Conservation (phyloP, 2,888 invertebrate species). For the Trimorus sp. region DNA sequence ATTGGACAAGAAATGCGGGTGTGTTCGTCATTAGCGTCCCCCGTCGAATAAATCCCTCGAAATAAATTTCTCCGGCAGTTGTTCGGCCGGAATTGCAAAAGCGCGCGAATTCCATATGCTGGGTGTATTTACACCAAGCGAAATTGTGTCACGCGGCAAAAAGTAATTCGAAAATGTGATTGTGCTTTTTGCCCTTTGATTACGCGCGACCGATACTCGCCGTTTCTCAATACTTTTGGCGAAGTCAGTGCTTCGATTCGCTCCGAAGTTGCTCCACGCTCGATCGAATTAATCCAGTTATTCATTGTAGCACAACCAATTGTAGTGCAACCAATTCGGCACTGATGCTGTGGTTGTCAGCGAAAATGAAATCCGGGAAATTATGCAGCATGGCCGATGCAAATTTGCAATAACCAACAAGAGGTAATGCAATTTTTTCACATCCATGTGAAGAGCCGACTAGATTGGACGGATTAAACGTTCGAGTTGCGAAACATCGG, state of each 20-base stretch:
- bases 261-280: background rate
- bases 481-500: no score
- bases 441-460: no score
- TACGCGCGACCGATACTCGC: slow-evolving; percentile 28
- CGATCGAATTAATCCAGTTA: slow-evolving; percentile 17
- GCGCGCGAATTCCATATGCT: slow-evolving; percentile 53
- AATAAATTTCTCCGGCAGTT: slow-evolving; percentile 61
- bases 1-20: slow-evolving; percentile 44
- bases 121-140: slow-evolving; percentile 4
- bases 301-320: slow-evolving; percentile 13
- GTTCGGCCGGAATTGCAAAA: slow-evolving; percentile 61
- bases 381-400: background rate
- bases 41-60: slow-evolving; percentile 56
- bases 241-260: slow-evolving; percentile 37
- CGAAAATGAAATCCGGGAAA: background rate
- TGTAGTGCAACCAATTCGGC: background rate
- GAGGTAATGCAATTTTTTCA: no score
- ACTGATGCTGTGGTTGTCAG: background rate
- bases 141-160: slow-evolving; percentile 44
- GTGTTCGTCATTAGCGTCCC: slow-evolving; percentile 51
- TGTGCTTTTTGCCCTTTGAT: slow-evolving; percentile 38
- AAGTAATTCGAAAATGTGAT: slow-evolving; percentile 26
- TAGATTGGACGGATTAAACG: no score
- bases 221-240: slow-evolving; percentile 47
- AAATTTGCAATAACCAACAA: no score